Base-by-base conservation (phyloP, 2,888 invertebrate species). In the Craniophora ligustri region DNA sequence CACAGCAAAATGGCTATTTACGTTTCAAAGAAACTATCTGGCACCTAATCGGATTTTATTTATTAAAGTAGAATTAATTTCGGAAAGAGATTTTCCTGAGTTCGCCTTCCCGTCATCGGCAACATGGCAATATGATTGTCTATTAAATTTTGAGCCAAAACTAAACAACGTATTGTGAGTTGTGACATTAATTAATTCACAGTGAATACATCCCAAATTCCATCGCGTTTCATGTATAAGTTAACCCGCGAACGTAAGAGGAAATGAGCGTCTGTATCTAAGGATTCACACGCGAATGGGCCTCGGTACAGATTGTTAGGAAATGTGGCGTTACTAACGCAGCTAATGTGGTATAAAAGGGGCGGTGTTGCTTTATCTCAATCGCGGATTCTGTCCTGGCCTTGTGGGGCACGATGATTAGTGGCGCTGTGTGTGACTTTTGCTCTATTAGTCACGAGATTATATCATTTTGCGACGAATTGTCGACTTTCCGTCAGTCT, bases 341-440 rank as follows among this genome's bases (percentile, higher is more conserved):
- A 89, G 74, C 88, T 92, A 93, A 93, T 93, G 92, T 93, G 85
- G 89, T 92, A 93, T 92, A 88, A 93, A 92, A 92, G 89, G 90
- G 88, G 87, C 80, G 84, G 85, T 87, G 87, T 89, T 86, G 87
- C 85, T 87, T 88, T 91, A 92, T 92, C 89, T 80, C 76, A 81
- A 81, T 85, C 88, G 83, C 79, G 81, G 82, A 73, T 72, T 72
- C 84, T 85, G 81, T 78, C 84, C 84, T 82, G 79, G 79, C 46
- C 64, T 57, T 64, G 46, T 42, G 41, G 79, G 77, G 74, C 72
- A 61, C 69, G 75, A 82, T 84, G 83, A 84, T 84, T 84, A 78
- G 78, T 79, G 74, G 73, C 54, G 48, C 72, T 65, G 68, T 70
- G 67, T 65, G 65, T 75, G 71, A 66, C 67, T 66, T 69, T 54